Base-by-base conservation (phyloP, 53 echinoderm and acorn worm genomes). In the Luidia sarsii region DNA sequence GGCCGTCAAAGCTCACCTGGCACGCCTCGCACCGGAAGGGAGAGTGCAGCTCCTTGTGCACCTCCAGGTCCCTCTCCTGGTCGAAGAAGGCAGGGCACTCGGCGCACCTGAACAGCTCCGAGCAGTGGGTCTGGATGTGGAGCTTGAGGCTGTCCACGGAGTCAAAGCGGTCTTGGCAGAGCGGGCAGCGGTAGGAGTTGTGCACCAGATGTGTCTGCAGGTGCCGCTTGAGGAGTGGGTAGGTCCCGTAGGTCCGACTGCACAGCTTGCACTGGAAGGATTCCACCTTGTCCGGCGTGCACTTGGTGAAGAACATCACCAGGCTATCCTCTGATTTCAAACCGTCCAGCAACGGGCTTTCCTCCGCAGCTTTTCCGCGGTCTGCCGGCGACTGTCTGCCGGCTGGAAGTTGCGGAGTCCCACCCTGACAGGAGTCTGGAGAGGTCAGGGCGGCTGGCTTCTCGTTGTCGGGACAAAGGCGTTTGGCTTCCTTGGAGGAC, bases 121-220 rank as follows among this genome's bases (percentile, higher is more conserved):
- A 29, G 43, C 33, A 77, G 66, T 86, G 86, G 29, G 65, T 49
- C 57, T 64, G 36, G 24, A 86, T 86, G 66, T 86, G 86, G 29
- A 39, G 65, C 48, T 67, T 64, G 28, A 86, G 67, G 56, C 66
- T 65, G 16, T 67, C 41, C 30, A 79, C 59, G 46, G 68, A 59
- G 13, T 75, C 50, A 33, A 59, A 36, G 39, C 79, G 60, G 15
- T 79, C 29, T 37, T 68, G 67, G 63, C 93, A 93, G n/a, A 93
- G 79, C 0, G 87, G 93, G 48, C 93, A 93, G 55, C 72, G 56
- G 72, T 55, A 72, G 72, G 84, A 89, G 68, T 79, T 70, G 43
- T 84, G 70, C 38, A 89, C 46, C 77, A 89, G 39, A 60, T 89
- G 89, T 1, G 46, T 77, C 63, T 89, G 66, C 45, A 89, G 61